Base-by-base conservation (phyloP, 2,797 vertebrate species). In the Uromys caudimaculatus region DNA sequence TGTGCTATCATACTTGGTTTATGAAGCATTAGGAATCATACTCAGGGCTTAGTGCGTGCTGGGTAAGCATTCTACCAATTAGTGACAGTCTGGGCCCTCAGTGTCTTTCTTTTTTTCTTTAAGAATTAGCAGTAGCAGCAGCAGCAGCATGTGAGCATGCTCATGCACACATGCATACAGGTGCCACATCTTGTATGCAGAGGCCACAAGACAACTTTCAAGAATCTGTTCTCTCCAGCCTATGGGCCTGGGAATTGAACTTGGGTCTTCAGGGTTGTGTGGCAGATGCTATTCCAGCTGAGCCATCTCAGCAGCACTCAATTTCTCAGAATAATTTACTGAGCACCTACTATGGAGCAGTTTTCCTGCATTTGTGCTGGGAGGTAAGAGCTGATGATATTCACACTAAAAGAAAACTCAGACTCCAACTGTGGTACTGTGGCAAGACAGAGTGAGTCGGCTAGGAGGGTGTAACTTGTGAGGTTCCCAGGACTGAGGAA, bases 141-240 rank as follows among this genome's bases (percentile, higher is more conserved):
- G 0, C 14, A 38, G 32, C 6, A 54, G 32, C 19, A 4, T 54
- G 32, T 14, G 52, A 56, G 11, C 1, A 1, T 12, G 2, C 6
- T 54, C 9, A 12, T 24, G 5, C 17, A 41, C 23, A 4, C 7
- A 0, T n/a, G 32, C 56, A 62, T 24, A 82, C n/a, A 41, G 24
- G 58, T 47, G 9, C 58, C 81, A 62, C 16, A 32, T 24, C 56
- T 60, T 44, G 38, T n/a, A 60, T 29, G 13, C 56, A 60, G 23
- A 41, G 38, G 16, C 60, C 38, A 41, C 81, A 62, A 32, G 56
- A 44, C 81, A 62, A 44, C 58, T 83, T 83, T 32, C 16, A 19
- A 83, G 81, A 83, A 44, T 47, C 27, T 11, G 38, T 83, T 62
- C 56, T 32, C 56, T 32, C 58, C 38, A 62, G 62, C 58, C 44